Evolutionary conservation across 2,797 vertebrate genomes (phyloP), one percentile per base, ranked within the genome.

Genomic region (Scomberomorus guttatus): DNA sequence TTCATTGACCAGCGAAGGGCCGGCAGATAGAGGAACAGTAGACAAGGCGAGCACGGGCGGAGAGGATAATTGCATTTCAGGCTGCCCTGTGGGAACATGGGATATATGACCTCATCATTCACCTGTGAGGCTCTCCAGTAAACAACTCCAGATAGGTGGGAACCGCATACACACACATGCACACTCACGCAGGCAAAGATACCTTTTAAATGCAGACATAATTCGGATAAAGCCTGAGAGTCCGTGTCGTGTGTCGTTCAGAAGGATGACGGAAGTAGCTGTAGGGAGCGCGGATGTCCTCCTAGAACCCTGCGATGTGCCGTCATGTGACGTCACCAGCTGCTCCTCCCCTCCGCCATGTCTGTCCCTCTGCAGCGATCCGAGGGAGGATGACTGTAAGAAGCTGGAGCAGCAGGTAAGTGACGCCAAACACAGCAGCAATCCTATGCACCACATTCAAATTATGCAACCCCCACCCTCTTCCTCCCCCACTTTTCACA

Each of bases 261-360:
- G 88, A 94, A 97, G 95, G 92, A 97, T 97, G 96, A 96, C 96
- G 85, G 97, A 97, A 74, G 93, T 92, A 91, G 94, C 87, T 66
- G 92, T 93, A 89, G 90, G 94, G 83, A 95, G 72, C 80, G 84
- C 90, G 64, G 91, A 95, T 68, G 93, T 86, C 42, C 8, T 89
- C 91, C 62, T 90, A 67, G 0, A 95, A 92, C 65, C 95, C 94
- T 66, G 82, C 27, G 71, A 81, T 32, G 67, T 59, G 71, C 83
- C 72, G 11, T 61, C 89, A 24, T 83, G 80, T 77, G 86, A 87
- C 4, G 68, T 77, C 65, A 46, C 64, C 57, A 52, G 72, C 60
- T 76, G 76, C 81, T 65, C 91, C 79, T 68, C 87, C 59, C 87
- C 89, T 13, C 44, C 76, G 2, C 86, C 82, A 24, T 70, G 63